Percentiles rank a stretch among this genome's conserved stretches.
phyloP scores from a whole-genome alignment of 2,797 vertebrate genomes.

The Falco concolor region DNA sequence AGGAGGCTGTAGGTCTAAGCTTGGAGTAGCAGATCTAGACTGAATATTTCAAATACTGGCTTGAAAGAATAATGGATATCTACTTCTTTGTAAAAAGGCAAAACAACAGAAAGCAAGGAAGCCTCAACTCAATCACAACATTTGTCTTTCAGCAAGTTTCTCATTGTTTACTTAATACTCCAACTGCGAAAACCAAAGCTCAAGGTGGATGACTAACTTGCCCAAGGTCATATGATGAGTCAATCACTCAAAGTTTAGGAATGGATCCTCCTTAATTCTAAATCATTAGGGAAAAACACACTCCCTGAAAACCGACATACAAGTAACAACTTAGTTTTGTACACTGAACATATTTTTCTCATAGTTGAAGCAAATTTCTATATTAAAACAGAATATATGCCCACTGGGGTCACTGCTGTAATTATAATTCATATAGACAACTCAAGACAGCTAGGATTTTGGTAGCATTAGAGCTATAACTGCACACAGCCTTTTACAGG shows the following conservation, averaged over 20 bases:
- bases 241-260: slow-evolving; percentile 47
- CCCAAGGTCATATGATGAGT: slow-evolving; percentile 35
- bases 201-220: slow-evolving; percentile 43
- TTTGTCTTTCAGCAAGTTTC: not conserved
- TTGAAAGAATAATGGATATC: not conserved
- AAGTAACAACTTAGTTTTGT: not conserved
- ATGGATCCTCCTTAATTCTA: slow-evolving; percentile 31
- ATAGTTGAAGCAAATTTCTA: not conserved
- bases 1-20: not conserved
- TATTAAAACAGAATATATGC: not conserved
- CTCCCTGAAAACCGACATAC: not conserved
- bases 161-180: not conserved
- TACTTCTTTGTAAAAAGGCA: not conserved
- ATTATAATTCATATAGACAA: not conserved
- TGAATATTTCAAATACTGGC: not conserved
- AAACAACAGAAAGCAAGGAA: not conserved
- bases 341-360: not conserved
- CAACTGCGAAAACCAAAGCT: not conserved
- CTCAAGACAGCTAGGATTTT: not conserved
- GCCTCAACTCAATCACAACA: not conserved
- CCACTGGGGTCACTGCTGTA: not conserved
- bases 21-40: not conserved
- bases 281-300: not conserved
- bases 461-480: not conserved
- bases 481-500: not conserved